Percentiles rank a stretch among this genome's conserved stretches.
These are phyloP conservation scores for Volucella bombylans DNA, from an alignment of 2,888 invertebrate genomes.

Conservation along the genomic window DNA sequence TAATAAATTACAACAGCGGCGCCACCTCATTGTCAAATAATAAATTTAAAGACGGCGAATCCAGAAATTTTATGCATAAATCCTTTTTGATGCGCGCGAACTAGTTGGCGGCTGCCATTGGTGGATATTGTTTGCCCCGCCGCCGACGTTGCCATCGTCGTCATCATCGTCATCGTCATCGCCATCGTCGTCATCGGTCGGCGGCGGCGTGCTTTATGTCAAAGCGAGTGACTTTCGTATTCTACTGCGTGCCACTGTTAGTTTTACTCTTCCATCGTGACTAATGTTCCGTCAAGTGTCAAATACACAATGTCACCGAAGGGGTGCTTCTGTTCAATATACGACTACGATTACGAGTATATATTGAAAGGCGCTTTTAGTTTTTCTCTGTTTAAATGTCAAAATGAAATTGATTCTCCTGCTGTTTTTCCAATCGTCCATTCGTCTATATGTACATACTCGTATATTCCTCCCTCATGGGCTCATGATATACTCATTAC, in stretches of 20 bases:
- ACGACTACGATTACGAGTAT: too few relatives aligned
- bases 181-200: too few relatives aligned
- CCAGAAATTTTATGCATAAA: constrained; percentile 34
- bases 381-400: constrained; percentile 35
- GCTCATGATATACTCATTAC: not conserved
- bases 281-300: constrained; percentile 57
- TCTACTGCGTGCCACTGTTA: not conserved
- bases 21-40: constrained; percentile 64
- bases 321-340: constrained; percentile 12
- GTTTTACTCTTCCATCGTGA: constrained; percentile 9
- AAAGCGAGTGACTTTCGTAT: not conserved
- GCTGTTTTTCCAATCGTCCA: too few relatives aligned
- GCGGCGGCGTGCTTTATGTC: constrained; percentile 14
- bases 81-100: constrained; percentile 35
- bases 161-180: too few relatives aligned
- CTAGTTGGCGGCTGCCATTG: constrained; percentile 11
- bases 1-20: constrained; percentile 57
- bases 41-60: constrained; percentile 35
- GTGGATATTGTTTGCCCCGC: too few relatives aligned
- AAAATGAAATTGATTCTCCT: constrained; percentile 30
- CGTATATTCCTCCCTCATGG: not conserved
- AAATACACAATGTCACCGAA: constrained; percentile 16
- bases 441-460: not conserved
- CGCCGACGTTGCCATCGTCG: too few relatives aligned
- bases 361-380: not conserved